A percentile compares a stretch with the other conserved stretches of the same genome.
Evolutionary conservation across 35 echinoderm and acorn worm species (phyloP).

Genomic region (Holothuria glaberrima): DNA sequence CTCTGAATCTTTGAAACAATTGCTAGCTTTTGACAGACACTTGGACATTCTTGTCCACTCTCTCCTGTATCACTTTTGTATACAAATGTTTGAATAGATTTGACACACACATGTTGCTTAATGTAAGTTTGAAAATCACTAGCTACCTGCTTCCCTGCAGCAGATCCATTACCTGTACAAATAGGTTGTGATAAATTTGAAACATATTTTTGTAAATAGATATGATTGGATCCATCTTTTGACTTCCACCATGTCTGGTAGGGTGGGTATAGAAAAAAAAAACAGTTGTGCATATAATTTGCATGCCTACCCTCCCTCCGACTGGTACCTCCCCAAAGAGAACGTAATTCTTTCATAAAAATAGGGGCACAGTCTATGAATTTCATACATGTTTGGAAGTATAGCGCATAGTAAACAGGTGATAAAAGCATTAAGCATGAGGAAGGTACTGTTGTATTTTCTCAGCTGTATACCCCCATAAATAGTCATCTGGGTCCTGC

Average conservation of each 20-base stretch:
- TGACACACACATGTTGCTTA: neutral
- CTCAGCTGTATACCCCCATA: conserved; percentile 41
- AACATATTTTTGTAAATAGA: conserved; percentile 53
- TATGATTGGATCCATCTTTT: conserved; percentile 63
- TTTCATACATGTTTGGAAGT: conserved; percentile 60
- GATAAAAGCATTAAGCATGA: conserved; percentile 72
- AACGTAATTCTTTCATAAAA: conserved; percentile 59
- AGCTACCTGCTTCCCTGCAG: too few relatives aligned
- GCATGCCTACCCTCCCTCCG: conserved; percentile 71
- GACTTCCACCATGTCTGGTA: conserved; percentile 71
- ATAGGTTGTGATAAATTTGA: conserved; percentile 36
- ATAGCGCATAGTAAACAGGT: conserved; percentile 57
- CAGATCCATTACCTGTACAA: neutral
- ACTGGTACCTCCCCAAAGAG: conserved; percentile 63
- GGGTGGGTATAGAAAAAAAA: conserved; percentile 72
- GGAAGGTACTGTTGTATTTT: conserved; percentile 29
- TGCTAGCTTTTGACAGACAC: neutral
- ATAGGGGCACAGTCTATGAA: conserved; percentile 62
- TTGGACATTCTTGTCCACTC: neutral
- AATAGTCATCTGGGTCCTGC: conserved; percentile 46
- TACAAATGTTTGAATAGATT: neutral
- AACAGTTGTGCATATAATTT: conserved; percentile 69
- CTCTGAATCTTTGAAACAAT: neutral
- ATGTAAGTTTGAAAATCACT: neutral
- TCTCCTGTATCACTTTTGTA: neutral